Evolutionary conservation across 2,888 invertebrate species (phyloP).

Genomic region (Therioaphis trifolii): DNA sequence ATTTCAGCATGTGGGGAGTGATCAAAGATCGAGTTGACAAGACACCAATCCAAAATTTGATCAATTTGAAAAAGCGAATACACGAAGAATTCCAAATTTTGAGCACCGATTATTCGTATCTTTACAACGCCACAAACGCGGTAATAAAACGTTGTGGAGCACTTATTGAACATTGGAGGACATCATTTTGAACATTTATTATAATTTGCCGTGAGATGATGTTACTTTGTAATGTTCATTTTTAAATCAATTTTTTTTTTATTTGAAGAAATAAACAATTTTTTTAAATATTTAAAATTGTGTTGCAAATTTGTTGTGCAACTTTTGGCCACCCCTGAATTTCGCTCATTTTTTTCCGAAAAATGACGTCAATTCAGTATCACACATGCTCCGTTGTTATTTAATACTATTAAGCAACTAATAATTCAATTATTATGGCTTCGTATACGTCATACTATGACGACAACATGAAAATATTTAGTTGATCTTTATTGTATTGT

Average conservation of each 20-base stretch:
- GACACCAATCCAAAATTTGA: slow-evolving; percentile 2
- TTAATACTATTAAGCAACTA: too few species aligned
- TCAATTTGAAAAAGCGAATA: neutral
- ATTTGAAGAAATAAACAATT: slow-evolving; percentile 1
- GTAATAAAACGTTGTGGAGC: neutral
- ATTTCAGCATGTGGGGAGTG: too few species aligned
- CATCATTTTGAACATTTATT: slow-evolving; percentile 8
- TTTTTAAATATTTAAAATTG: neutral
- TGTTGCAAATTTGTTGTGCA: too few species aligned
- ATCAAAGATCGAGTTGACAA: neutral
- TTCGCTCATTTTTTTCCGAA: too few species aligned
- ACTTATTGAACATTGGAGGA: neutral
- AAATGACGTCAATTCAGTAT: too few species aligned
- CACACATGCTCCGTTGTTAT: too few species aligned
- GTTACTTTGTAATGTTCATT: too few species aligned
- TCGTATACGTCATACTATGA: too few species aligned
- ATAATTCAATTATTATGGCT: too few species aligned
- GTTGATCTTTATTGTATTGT: too few species aligned
- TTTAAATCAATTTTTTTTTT: neutral
- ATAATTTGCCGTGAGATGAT: too few species aligned
- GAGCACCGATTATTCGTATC: slow-evolving; percentile 11
- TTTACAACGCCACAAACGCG: slow-evolving; percentile 13
- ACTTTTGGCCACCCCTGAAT: slow-evolving; percentile 2
- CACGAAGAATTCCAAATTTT: slow-evolving; percentile 12
- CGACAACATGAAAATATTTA: too few species aligned